Conservation (phyloP, 2,888 invertebrate species). For the Eustalomyia histrio region DNA sequence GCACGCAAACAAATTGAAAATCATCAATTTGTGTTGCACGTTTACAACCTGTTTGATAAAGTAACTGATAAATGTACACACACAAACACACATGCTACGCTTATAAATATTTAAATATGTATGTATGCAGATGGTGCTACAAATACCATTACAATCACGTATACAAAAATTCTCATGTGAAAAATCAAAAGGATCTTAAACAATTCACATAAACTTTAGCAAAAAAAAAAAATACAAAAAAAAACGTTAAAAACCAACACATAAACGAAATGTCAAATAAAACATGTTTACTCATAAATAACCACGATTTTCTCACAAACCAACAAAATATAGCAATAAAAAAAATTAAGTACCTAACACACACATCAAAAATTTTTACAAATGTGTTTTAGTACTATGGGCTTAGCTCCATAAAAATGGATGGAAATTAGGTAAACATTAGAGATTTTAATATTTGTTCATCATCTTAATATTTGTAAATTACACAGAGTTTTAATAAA, state of each 20-base stretch:
- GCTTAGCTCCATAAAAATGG: too few species aligned
- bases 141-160: too few species aligned
- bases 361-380: not conserved
- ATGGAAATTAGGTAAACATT: too few species aligned
- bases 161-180: not conserved
- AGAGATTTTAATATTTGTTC: too few species aligned
- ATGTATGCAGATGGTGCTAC: too few species aligned
- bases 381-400: too few species aligned
- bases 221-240: not conserved
- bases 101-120: too few species aligned
- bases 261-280: constrained; percentile 70
- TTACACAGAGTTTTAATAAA: too few species aligned
- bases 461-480: too few species aligned
- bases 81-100: constrained; percentile 2
- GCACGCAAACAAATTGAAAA: constrained; percentile 70
- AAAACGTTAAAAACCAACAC: constrained; percentile 3
- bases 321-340: not conserved
- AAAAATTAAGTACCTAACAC: not conserved
- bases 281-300: constrained; percentile 72
- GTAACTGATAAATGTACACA: constrained; percentile 51
- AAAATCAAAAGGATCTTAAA: constrained; percentile 5
- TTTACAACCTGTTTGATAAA: constrained; percentile 65
- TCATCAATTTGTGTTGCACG: constrained; percentile 72
- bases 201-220: constrained; percentile 2
- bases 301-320: constrained; percentile 37